Percentiles rank a stretch among this genome's conserved stretches.
Conservation (phyloP, 2,888 invertebrate genomes). For the Tetragnatha montana region DNA sequence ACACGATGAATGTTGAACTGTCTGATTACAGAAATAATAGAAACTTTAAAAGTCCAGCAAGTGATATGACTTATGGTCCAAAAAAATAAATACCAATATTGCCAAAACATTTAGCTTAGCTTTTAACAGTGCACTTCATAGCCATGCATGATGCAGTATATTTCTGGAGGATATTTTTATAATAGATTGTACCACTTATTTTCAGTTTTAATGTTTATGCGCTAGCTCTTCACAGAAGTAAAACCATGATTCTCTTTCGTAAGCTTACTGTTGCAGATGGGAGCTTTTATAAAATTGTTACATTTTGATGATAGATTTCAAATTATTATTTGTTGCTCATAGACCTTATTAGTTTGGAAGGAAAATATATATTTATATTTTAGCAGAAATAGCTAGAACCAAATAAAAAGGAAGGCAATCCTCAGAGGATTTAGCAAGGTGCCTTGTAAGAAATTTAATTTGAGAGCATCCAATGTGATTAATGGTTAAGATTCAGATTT, state of each 20-base stretch:
- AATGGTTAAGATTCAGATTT: neutral
- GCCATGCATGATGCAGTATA: constrained; percentile 54
- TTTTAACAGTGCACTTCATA: constrained; percentile 59
- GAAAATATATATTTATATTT: constrained; percentile 62
- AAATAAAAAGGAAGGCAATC: constrained; percentile 10
- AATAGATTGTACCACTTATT: constrained; percentile 50
- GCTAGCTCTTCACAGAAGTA: constrained; percentile 26
- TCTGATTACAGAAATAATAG: constrained; percentile 5
- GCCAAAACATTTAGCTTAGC: constrained; percentile 65
- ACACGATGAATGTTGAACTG: neutral
- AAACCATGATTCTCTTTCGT: constrained; percentile 9
- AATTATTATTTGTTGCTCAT: constrained; percentile 34
- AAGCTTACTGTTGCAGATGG: constrained; percentile 3
- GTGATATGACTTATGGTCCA: constrained; percentile 68
- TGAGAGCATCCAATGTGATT: neutral
- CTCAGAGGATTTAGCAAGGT: constrained; percentile 53
- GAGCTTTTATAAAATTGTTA: constrained; percentile 1
- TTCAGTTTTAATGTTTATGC: constrained; percentile 24
- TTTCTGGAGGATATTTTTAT: constrained; percentile 66
- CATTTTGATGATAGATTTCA: constrained; percentile 1
- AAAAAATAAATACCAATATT: constrained; percentile 47
- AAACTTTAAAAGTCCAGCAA: constrained; percentile 43
- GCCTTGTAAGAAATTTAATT: constrained; percentile 45
- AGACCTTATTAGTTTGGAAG: constrained; percentile 57
- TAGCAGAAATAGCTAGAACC: constrained; percentile 44